These are phyloP conservation scores for Scaptomyza polygonia DNA, from an alignment of 2,888 invertebrate species.

Conservation along the genomic window DNA sequence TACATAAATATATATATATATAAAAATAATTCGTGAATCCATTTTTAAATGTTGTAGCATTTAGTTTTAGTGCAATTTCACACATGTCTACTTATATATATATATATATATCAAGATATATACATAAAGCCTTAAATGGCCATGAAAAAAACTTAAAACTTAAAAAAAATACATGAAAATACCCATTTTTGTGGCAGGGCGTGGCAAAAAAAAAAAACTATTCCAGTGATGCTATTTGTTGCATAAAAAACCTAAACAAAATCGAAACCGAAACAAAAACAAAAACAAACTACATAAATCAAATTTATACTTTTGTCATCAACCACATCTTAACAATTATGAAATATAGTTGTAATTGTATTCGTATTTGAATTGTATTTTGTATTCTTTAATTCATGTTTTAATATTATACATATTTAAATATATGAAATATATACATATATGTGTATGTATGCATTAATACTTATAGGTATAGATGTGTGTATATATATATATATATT, in stretches of 20 bases:
- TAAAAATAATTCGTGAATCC: slow-evolving; percentile 39
- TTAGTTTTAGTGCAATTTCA: slow-evolving; percentile 80
- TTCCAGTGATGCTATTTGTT: slow-evolving; percentile 78
- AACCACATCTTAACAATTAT: slow-evolving; percentile 1
- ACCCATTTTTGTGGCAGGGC: slow-evolving; percentile 53
- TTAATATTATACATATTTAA: slow-evolving; percentile 24
- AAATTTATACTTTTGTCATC: slow-evolving; percentile 68
- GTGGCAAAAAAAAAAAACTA: slow-evolving; percentile 66
- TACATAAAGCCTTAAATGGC: slow-evolving; percentile 26
- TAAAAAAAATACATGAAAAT: slow-evolving; percentile 50
- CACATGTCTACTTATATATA: slow-evolving; percentile 64
- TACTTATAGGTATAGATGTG: neutral
- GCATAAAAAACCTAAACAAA: slow-evolving; percentile 70
- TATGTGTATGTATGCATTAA: neutral
- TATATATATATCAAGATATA: slow-evolving; percentile 33
- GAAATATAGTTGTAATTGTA: slow-evolving; percentile 30
- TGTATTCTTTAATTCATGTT: slow-evolving; percentile 45
- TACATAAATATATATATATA: neutral
- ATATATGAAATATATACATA: slow-evolving; percentile 13
- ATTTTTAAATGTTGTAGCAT: slow-evolving; percentile 80
- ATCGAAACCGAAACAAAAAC: slow-evolving; percentile 5
- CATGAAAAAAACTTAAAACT: slow-evolving; percentile 2
- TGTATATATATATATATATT: slow-evolving; percentile 33
- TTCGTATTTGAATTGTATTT: slow-evolving; percentile 50
- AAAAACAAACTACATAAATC: slow-evolving; percentile 64